Base-by-base conservation (phyloP, 2,113 vertebrate genomes). In the Arvicanthis niloticus region DNA sequence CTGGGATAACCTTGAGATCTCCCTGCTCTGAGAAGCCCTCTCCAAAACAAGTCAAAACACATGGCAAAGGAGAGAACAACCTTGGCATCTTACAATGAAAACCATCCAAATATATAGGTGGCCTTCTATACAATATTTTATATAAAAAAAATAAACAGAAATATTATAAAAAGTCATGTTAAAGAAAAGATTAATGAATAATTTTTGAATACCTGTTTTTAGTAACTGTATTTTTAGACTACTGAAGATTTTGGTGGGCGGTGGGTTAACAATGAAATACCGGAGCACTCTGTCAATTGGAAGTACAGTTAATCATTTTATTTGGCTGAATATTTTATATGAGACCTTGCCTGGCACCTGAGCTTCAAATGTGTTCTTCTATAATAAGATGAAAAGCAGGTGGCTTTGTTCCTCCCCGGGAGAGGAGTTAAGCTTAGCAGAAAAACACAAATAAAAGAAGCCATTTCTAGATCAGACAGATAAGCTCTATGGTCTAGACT, bases 71-170 rank as follows among this genome's bases (percentile, higher is more conserved):
- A 88, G 88, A 56, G 21, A 67, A 60, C 72, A 56, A 37, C 51
- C 7, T 70, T 91, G 72, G 72, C 88, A 48, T 76, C 42, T 77
- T n/a, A 62, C 0, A 42, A 42, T 31, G 62, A 85, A 94, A 77
- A n/a, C 75, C 19, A 81, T 85, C 15, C 3, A 24, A 53, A 93
- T 13, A 62, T 67, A 5, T 42, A 60, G 72, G 70, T 22, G 37
- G 53, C 31, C 31, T 15, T 86, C 2, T 48, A 22, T 29, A 67
- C 60, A 8, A 81, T 21, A 65, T 51, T 91, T 92, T 58, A 90
- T 75, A 40, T 73, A 87, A 96, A 89, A 45, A 45, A 45, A 45
- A 89, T 34, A 93, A 95, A 65, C 40, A 17, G 29, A 73, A 77
- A 73, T 60, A 62, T 48, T 77, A 34, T 2, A 65, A 21, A 16